Percentiles rank a stretch among this genome's conserved stretches.
These are phyloP conservation scores for Odontothrips loti DNA, from an alignment of 2,888 invertebrate genomes.

Conservation along the genomic window DNA sequence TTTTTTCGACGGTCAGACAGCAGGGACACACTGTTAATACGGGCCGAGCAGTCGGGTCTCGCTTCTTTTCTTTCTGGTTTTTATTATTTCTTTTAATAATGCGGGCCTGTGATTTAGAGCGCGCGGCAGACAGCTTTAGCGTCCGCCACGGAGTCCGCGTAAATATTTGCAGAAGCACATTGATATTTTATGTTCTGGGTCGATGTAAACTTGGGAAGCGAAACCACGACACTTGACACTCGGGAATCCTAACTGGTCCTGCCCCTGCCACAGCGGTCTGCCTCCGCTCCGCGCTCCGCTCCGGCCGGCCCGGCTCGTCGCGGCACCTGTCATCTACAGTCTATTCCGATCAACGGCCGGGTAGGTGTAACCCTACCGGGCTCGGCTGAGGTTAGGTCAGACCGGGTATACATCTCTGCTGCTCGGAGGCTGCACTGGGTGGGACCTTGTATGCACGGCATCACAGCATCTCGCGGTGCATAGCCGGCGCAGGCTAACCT, in stretches of 20 bases:
- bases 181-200: constrained; percentile 12
- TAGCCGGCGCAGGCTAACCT: too few relatives aligned
- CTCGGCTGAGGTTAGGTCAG: background rate
- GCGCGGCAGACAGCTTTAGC: background rate
- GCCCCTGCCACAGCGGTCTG: background rate
- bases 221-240: background rate
- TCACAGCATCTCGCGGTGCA: too few relatives aligned
- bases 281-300: too few relatives aligned
- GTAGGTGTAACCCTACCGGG: background rate
- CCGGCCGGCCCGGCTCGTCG: background rate
- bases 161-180: constrained; percentile 18
- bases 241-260: background rate
- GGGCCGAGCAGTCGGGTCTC: too few relatives aligned
- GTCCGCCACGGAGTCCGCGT: background rate
- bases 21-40: too few relatives aligned
- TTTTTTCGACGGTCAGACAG: too few relatives aligned
- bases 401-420: background rate
- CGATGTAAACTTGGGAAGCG: background rate
- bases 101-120: background rate
- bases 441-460: too few relatives aligned
- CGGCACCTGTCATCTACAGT: background rate
- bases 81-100: too few relatives aligned
- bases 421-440: background rate
- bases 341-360: background rate
- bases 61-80: too few relatives aligned